Evolutionary conservation across 2,113 vertebrate genomes (phyloP).

Genomic region (Perca schrenkii): DNA sequence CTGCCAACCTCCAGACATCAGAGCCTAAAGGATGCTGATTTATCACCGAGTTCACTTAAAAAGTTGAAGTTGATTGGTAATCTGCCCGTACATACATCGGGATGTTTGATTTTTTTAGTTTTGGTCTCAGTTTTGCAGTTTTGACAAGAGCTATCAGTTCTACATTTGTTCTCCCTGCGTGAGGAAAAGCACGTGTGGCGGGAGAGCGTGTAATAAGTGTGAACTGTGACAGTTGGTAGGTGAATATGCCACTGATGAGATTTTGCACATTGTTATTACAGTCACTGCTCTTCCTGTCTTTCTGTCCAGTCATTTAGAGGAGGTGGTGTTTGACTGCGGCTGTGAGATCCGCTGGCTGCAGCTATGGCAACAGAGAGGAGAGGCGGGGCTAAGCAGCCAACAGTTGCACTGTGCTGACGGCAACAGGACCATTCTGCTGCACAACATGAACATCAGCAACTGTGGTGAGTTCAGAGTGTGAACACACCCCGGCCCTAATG

Average conservation of each 20-base stretch:
- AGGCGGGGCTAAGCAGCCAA: constrained; percentile 90
- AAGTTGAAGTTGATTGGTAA: no score
- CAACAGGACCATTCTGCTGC: constrained; percentile 84
- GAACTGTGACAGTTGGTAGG: background rate
- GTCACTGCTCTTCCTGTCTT: background rate
- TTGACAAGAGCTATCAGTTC: no score
- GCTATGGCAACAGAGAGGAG: constrained; percentile 94
- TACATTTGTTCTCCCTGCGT: no score
- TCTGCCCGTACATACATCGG: no score
- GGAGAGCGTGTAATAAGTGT: no score
- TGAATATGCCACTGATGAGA: background rate
- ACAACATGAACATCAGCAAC: constrained; percentile 92
- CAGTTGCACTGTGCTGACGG: constrained; percentile 87
- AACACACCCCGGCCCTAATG: background rate
- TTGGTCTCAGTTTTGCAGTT: no score
- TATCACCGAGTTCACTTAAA: no score
- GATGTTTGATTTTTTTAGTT: no score
- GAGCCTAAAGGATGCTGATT: no score
- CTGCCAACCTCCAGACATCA: no score
- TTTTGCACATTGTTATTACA: background rate
- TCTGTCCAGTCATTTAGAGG: constrained; percentile 89
- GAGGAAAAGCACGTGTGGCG: no score
- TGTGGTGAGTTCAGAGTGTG: constrained; percentile 87
- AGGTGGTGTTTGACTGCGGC: constrained; percentile 93
- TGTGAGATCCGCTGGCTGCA: constrained; percentile 98